These are phyloP conservation scores for Epizoanthus rinbou DNA, from an alignment of 92 coral and sea anemone species.

Conservation along the genomic window DNA sequence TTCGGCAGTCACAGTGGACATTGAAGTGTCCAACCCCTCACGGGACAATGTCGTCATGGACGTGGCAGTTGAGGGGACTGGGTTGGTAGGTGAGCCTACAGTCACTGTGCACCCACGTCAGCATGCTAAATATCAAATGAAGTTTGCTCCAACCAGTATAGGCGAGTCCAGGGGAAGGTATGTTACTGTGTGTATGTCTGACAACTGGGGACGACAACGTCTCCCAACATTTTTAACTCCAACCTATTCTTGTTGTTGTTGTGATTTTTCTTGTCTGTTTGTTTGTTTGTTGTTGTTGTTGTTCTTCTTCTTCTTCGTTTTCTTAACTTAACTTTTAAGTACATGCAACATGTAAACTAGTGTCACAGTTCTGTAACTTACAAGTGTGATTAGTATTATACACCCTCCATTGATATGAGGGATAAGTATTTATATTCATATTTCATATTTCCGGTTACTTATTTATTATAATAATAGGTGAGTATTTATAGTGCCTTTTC, in stretches of 20 bases:
- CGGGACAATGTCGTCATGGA: conserved; percentile 81
- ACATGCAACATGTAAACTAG: no score
- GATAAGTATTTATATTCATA: no score
- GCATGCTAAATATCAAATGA: conserved; percentile 78
- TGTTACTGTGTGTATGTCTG: not conserved
- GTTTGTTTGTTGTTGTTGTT: no score
- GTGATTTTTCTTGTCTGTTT: not conserved
- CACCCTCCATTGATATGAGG: no score
- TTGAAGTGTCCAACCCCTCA: conserved; percentile 91
- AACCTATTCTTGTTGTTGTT: not conserved
- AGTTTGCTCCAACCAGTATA: conserved; percentile 82
- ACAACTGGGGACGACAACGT: not conserved
- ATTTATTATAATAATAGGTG: no score
- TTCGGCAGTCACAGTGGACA: conserved; percentile 86
- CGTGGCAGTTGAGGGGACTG: conserved; percentile 84
- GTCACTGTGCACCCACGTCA: conserved; percentile 81
- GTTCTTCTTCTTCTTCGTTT: no score
- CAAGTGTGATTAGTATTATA: no score
- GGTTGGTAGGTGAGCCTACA: conserved; percentile 81
- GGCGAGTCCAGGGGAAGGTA: conserved; percentile 94
- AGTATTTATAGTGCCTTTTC: no score
- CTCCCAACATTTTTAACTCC: no score
- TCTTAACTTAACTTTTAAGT: no score
- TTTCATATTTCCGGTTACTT: no score
- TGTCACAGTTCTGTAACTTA: no score